These are phyloP conservation scores for Miltochrista miniata DNA, from an alignment of 2,888 invertebrate species.

Conservation along the genomic window DNA sequence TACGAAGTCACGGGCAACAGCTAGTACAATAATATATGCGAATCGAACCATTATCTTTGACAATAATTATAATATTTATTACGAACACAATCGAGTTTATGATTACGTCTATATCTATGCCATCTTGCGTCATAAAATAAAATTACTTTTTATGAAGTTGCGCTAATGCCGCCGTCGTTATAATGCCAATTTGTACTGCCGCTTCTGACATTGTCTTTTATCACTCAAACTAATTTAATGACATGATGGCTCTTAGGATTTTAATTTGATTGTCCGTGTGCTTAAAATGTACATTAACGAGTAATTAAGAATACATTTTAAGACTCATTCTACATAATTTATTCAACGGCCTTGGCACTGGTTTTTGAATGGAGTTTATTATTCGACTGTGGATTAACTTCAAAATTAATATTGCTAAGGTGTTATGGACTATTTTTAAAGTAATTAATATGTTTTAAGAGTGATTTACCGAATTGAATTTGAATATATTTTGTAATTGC, in stretches of 20 bases:
- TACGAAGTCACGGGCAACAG: no score
- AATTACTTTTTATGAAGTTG: conserved; percentile 23
- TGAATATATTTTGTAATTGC: no score
- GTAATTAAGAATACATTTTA: conserved; percentile 24
- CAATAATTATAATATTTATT: conserved; percentile 26
- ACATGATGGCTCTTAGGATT: neutral
- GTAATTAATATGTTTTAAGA: neutral
- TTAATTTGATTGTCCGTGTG: neutral
- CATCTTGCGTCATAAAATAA: conserved; percentile 14
- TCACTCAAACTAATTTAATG: conserved; percentile 1
- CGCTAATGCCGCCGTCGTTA: conserved; percentile 15
- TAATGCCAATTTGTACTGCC: conserved; percentile 6
- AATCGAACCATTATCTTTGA: conserved; percentile 12
- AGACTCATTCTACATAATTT: conserved; percentile 19
- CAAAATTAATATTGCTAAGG: neutral
- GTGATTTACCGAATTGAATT: neutral
- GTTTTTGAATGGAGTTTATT: neutral
- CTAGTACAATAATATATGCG: no score
- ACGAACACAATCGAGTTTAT: conserved; percentile 17
- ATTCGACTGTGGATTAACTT: neutral
- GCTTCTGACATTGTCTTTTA: conserved; percentile 5
- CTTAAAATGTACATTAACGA: conserved; percentile 11
- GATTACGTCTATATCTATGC: conserved; percentile 5
- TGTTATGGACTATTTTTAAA: neutral
- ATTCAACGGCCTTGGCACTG: conserved; percentile 12